Base-by-base conservation (phyloP, 1,140 invertebrate species). In the Palaemon carinicauda region DNA sequence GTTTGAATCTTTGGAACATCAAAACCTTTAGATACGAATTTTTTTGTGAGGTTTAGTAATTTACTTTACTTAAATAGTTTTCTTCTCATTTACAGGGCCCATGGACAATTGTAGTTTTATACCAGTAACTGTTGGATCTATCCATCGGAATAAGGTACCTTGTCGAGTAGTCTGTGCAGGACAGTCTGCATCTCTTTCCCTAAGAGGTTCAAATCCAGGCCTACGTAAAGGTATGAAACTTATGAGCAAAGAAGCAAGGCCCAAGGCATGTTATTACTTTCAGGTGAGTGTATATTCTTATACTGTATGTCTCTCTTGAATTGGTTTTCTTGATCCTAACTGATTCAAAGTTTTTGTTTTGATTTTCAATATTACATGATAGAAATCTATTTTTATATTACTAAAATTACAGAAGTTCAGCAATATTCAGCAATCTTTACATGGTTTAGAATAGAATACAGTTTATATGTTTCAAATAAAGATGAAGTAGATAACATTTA, bases 121-220 rank as follows among this genome's bases (percentile, higher is more conserved):
- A 71, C 93, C 94, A 4, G 96, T 96, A 0, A 93, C 92, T 71
- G 95, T 99, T 3, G 94, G 95, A 65, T 97, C 96, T 33, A 94
- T 99, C 53, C 97, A 98, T 92, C 92, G 98, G 12, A 98, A 99
- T 91, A 95, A 97, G 89, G 95, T 97, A 0, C 96, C 97, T 0
- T 98, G 96, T 90, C 93, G 96, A 78, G 91, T 95, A 21, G 97
- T 98, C 5, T 93, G 95, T 82, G 96, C 97, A 1, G 97, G 97
- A 0, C 97, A 99, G 91, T 96, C 96, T 89, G 97, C 97, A 1
- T 96, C 96, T 41, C 92, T 99, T 12, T 96, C 96, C n/a, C 93
- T 99, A 17, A 50, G 54, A n/a, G 92, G 94, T 82, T 91, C 92
- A n/a, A 92, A 93, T 50, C 93, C 94, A 0, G 91, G 93, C 60